phyloP scores from a whole-genome alignment of 2,113 vertebrate species.

The Hemiprocne comata region DNA sequence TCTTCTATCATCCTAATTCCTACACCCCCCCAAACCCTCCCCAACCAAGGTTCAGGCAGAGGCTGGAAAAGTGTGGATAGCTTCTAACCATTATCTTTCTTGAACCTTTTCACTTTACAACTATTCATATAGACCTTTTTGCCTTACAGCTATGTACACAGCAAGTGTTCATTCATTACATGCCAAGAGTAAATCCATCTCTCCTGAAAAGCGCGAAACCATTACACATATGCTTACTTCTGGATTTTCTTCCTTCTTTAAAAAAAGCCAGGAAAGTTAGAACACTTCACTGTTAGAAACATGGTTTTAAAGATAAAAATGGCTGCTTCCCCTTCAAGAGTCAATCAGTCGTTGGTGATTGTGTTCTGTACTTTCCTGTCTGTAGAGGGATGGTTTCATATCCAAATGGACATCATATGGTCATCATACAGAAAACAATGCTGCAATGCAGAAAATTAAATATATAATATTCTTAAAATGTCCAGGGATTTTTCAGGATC shows the following conservation, averaged over 20 bases:
- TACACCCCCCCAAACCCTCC: no score
- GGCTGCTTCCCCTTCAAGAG: neutral
- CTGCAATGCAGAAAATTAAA: neutral
- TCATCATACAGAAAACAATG: neutral
- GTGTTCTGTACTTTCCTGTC: neutral
- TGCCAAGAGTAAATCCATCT: neutral
- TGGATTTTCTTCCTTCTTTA: neutral
- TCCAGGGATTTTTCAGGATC: neutral
- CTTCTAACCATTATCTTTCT: neutral
- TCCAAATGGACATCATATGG: neutral
- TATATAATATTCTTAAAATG: neutral
- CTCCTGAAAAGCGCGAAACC: neutral
- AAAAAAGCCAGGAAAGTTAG: neutral
- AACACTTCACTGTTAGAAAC: neutral
- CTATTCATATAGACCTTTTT: neutral
- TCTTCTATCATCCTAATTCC: neutral
- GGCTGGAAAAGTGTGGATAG: neutral
- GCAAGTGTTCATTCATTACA: neutral
- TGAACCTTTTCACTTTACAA: neutral
- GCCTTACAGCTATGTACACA: neutral
- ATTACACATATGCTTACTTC: neutral
- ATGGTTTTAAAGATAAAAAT: neutral
- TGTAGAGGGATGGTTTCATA: neutral
- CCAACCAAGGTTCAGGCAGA: neutral
- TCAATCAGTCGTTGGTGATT: neutral